These are phyloP conservation scores for Limenitis camilla DNA, from an alignment of 2,888 invertebrate genomes.

Conservation along the genomic window DNA sequence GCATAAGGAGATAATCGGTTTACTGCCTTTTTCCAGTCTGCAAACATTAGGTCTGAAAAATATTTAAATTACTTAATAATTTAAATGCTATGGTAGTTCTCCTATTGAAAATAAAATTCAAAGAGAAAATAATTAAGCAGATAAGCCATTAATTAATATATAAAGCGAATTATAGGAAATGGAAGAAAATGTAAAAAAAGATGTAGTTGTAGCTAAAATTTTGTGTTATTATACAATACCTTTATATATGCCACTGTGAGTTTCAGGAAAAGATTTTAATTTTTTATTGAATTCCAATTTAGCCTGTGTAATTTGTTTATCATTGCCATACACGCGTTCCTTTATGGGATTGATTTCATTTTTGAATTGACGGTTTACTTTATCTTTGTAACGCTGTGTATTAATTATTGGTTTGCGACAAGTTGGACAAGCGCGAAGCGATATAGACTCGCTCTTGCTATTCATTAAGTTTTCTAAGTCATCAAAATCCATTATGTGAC, in stretches of 20 bases:
- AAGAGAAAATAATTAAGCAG: not conserved
- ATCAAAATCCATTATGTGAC: conserved; percentile 62
- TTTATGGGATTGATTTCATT: conserved; percentile 61
- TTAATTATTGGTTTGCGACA: conserved; percentile 76
- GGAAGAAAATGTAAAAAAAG: too few relatives aligned
- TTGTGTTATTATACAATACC: not conserved
- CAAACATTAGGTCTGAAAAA: conserved; percentile 8
- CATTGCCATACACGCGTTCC: conserved; percentile 48
- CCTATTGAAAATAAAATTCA: not conserved
- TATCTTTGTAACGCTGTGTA: conserved; percentile 72
- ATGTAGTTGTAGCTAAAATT: too few relatives aligned
- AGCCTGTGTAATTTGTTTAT: conserved; percentile 33
- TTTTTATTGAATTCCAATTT: conserved; percentile 25
- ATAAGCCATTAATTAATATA: too few relatives aligned
- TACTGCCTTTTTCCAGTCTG: conserved; percentile 7
- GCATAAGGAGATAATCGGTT: conserved; percentile 7
- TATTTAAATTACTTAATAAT: not conserved
- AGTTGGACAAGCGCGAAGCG: conserved; percentile 68
- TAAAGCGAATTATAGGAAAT: too few relatives aligned
- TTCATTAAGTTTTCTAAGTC: conserved; percentile 60
- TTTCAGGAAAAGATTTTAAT: not conserved
- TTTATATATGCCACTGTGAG: conserved; percentile 1
- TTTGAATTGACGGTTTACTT: conserved; percentile 54
- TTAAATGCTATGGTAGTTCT: not conserved
- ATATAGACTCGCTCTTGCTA: conserved; percentile 39